A percentile compares a stretch with the other conserved stretches of the same genome.
Evolutionary conservation across 2,888 invertebrate genomes (phyloP).

Genomic region (Ellobium chinense): DNA sequence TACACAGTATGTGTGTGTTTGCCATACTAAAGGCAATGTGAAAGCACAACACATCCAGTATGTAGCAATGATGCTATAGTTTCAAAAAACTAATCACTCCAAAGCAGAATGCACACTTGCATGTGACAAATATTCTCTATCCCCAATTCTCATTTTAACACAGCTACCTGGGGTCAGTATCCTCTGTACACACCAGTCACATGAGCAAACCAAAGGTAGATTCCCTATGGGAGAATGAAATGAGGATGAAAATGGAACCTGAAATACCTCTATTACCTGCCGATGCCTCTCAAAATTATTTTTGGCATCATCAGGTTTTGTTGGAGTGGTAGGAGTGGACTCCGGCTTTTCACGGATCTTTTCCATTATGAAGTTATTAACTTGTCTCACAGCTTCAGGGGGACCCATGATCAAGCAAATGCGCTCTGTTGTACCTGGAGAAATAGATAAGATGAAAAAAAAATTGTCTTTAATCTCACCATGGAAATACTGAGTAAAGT

Average conservation of each 20-base stretch:
- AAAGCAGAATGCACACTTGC: neutral
- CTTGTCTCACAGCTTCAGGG: slow-evolving; percentile 75
- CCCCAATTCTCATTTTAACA: too few species aligned
- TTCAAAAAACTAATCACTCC: neutral
- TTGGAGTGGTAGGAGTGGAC: slow-evolving; percentile 67
- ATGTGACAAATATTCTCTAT: neutral
- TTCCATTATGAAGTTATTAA: slow-evolving; percentile 78
- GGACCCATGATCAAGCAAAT: slow-evolving; percentile 79
- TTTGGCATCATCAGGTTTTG: slow-evolving; percentile 76
- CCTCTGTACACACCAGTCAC: too few species aligned
- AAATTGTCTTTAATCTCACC: neutral
- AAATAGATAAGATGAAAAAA: neutral
- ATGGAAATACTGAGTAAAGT: neutral
- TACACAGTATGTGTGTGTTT: too few species aligned
- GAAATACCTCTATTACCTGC: slow-evolving; percentile 72
- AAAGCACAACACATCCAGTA: too few species aligned
- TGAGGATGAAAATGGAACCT: slow-evolving; percentile 48
- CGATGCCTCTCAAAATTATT: slow-evolving; percentile 78
- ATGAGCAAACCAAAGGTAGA: slow-evolving; percentile 23
- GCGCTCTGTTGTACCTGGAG: slow-evolving; percentile 78
- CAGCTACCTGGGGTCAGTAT: too few species aligned
- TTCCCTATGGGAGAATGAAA: slow-evolving; percentile 19
- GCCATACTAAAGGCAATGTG: too few species aligned
- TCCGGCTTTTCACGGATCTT: slow-evolving; percentile 79
- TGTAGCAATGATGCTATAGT: neutral